phyloP scores from a whole-genome alignment of 2,113 vertebrate genomes.

The Gambusia affinis region DNA sequence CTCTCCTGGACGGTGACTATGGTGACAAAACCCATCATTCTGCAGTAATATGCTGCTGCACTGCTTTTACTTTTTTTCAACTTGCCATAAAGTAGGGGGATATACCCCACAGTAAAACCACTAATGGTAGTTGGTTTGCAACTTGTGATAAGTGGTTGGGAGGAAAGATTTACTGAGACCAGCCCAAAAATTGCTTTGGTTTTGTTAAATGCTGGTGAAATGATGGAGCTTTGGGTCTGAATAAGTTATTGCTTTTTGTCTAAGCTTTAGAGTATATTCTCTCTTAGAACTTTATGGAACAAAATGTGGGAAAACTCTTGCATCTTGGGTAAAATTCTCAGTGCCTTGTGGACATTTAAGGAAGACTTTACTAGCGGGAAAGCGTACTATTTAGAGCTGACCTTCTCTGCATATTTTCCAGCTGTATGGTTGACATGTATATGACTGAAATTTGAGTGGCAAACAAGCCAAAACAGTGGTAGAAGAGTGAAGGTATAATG shows the following conservation, averaged over 20 bases:
- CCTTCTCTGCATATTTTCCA: conserved; percentile 62
- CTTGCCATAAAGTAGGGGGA: conserved; percentile 74
- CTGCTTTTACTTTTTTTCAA: conserved; percentile 46
- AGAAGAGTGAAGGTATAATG: conserved; percentile 74
- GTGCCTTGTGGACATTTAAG: conserved; percentile 34
- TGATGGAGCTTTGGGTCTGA: conserved; percentile 54
- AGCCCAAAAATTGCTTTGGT: conserved; percentile 73
- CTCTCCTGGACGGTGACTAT: conserved; percentile 67
- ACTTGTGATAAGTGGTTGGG: conserved; percentile 77
- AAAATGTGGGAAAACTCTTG: conserved; percentile 13
- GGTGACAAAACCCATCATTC: conserved; percentile 71
- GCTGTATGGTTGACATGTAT: conserved; percentile 49
- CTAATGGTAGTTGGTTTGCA: conserved; percentile 76
- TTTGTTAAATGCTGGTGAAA: conserved; percentile 72
- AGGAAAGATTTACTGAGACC: conserved; percentile 75
- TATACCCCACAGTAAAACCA: conserved; percentile 75
- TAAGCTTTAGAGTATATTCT: conserved; percentile 44
- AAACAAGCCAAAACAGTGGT: conserved; percentile 68
- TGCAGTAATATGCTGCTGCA: conserved; percentile 68
- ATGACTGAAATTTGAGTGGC: conserved; percentile 62
- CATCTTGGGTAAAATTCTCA: conserved; percentile 38
- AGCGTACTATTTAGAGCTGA: conserved; percentile 61
- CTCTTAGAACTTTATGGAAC: conserved; percentile 39
- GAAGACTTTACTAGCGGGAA: conserved; percentile 52
- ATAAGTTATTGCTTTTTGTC: conserved; percentile 55